These are phyloP conservation scores for Tuberolachnus salignus DNA, from an alignment of 2,888 invertebrate species.

Conservation along the genomic window DNA sequence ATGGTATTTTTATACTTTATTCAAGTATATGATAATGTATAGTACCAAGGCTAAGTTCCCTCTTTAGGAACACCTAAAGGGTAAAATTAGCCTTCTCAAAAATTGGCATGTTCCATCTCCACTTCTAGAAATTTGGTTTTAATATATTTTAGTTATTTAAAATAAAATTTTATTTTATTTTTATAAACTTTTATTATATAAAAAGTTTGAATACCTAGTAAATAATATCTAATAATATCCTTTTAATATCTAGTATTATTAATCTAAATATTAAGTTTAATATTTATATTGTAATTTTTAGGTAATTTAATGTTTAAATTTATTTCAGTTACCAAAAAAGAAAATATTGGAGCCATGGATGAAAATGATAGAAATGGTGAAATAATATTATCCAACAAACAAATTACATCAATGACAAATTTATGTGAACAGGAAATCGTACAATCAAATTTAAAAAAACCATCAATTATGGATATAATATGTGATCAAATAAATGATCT, in stretches of 20 bases:
- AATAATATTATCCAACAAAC: not conserved
- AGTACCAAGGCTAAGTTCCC: too few species aligned
- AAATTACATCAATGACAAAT: not conserved
- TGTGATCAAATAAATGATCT: not conserved
- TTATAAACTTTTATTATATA: too few species aligned
- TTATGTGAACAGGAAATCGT: not conserved
- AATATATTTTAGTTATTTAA: too few species aligned
- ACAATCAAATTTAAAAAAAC: not conserved
- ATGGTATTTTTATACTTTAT: too few species aligned
- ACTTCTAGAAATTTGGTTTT: too few species aligned
- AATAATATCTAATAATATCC: not conserved
- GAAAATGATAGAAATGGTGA: conserved; percentile 7
- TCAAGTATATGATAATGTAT: too few species aligned
- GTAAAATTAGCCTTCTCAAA: too few species aligned
- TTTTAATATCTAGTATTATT: not conserved
- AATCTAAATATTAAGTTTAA: not conserved
- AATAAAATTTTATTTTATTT: too few species aligned
- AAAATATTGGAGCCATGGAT: not conserved
- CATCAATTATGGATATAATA: not conserved
- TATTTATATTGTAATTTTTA: not conserved
- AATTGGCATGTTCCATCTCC: too few species aligned
- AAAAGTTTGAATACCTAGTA: too few species aligned
- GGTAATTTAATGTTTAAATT: not conserved
- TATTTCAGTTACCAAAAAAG: conserved; percentile 17
- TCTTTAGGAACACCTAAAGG: too few species aligned